Conservation (phyloP, 2,797 vertebrate species). For the Gallinago solitaria region DNA sequence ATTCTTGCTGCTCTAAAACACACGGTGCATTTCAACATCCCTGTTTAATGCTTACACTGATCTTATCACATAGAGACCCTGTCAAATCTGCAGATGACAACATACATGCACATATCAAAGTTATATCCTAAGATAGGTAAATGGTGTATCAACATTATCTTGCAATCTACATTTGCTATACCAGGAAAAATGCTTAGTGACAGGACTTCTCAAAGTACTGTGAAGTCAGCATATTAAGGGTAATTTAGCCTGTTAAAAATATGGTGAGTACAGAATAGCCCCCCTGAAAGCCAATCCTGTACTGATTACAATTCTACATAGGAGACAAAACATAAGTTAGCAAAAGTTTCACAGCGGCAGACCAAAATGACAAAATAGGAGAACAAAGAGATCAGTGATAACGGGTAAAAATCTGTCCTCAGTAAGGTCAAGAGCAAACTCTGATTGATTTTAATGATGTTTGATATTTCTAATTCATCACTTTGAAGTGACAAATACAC, state of each 20-base stretch:
- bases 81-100: not conserved
- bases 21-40: not conserved
- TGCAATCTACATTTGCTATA: not conserved
- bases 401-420: constrained; percentile 23
- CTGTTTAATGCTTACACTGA: not conserved
- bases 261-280: constrained; percentile 19
- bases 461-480: constrained; percentile 37
- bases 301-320: constrained; percentile 39
- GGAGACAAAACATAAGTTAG: constrained; percentile 41
- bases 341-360: constrained; percentile 56
- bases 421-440: constrained; percentile 44
- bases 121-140: not conserved
- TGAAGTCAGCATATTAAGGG: constrained; percentile 11
- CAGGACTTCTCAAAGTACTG: not conserved
- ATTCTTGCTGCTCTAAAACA: not conserved
- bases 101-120: not conserved
- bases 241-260: constrained; percentile 46
- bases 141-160: not conserved
- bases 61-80: not conserved
- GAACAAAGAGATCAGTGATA: constrained; percentile 41
- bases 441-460: constrained; percentile 34
- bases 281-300: constrained; percentile 43
- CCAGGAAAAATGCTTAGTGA: not conserved
- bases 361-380: constrained; percentile 43
- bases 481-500: constrained; percentile 41